These are phyloP conservation scores for Sardinella longiceps DNA, from an alignment of 2,797 vertebrate species.

Conservation along the genomic window DNA sequence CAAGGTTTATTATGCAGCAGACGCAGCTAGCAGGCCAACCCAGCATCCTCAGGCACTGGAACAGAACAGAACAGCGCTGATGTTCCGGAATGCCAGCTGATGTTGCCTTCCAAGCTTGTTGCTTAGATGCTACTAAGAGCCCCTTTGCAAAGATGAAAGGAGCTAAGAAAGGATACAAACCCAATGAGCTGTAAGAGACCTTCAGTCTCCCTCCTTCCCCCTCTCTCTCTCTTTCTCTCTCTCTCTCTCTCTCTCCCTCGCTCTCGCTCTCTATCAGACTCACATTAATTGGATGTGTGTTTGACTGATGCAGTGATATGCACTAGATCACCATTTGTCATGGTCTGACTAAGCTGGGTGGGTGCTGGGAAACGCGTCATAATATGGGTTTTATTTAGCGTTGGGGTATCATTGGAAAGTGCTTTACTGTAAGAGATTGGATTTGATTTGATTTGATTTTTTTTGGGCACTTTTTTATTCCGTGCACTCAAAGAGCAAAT, in stretches of 20 bases:
- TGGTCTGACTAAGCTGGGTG: neutral
- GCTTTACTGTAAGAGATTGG: neutral
- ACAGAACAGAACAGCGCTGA: neutral
- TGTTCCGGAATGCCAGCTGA: neutral
- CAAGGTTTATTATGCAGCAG: neutral
- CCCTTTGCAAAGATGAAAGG: neutral
- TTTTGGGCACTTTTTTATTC: neutral
- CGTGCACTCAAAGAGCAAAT: neutral
- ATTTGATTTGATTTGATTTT: neutral
- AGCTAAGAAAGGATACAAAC: neutral
- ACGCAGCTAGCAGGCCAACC: neutral
- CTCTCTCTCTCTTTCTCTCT: no score
- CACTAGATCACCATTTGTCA: neutral
- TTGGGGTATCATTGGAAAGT: no score
- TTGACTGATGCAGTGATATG: neutral
- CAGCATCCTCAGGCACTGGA: neutral
- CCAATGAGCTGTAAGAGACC: neutral
- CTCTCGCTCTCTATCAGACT: neutral
- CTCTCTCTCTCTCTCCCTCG: no score
- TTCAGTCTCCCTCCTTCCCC: neutral
- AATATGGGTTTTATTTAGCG: neutral
- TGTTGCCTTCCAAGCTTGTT: neutral
- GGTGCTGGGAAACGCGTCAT: neutral
- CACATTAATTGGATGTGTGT: neutral
- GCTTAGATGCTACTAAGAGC: neutral